A percentile compares a stretch with the other conserved stretches of the same genome.
These are phyloP conservation scores for Microhierax caerulescens DNA, from an alignment of 2,797 vertebrate species.

Conservation along the genomic window DNA sequence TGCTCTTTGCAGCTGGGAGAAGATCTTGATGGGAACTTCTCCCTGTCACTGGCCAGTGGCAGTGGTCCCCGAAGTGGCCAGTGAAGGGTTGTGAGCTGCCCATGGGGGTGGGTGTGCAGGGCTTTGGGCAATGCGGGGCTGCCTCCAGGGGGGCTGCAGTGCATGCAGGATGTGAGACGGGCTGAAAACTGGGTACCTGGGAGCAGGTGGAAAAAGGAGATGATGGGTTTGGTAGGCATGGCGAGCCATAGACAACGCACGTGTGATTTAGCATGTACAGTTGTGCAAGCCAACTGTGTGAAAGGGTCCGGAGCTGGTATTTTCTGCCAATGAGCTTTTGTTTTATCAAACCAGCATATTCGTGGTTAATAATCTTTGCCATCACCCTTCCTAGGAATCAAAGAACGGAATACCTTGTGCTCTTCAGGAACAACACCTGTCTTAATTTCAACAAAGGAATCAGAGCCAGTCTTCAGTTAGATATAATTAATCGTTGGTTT, in stretches of 20 bases:
- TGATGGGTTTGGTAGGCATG: neutral
- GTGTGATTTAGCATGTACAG: accelerated
- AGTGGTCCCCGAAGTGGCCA: neutral
- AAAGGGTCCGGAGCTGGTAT: neutral
- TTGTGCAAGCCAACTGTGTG: neutral
- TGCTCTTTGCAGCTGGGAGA: neutral
- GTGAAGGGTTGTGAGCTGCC: accelerated
- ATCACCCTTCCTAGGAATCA: neutral
- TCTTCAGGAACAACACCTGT: neutral
- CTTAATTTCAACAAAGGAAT: neutral
- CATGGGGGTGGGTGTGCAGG: neutral
- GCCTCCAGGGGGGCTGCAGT: neutral
- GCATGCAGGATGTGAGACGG: accelerated
- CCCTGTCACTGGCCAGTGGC: neutral
- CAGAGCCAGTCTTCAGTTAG: neutral
- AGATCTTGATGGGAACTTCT: neutral
- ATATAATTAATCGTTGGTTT: neutral
- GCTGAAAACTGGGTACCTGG: neutral
- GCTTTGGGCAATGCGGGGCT: neutral
- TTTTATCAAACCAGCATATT: neutral
- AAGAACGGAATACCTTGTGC: neutral
- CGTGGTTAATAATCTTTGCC: neutral
- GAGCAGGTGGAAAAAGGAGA: neutral
- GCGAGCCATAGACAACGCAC: accelerated
- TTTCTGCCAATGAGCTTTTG: neutral